These are phyloP conservation scores for Heliconius himera DNA, from an alignment of 1,140 invertebrate species.

Conservation along the genomic window DNA sequence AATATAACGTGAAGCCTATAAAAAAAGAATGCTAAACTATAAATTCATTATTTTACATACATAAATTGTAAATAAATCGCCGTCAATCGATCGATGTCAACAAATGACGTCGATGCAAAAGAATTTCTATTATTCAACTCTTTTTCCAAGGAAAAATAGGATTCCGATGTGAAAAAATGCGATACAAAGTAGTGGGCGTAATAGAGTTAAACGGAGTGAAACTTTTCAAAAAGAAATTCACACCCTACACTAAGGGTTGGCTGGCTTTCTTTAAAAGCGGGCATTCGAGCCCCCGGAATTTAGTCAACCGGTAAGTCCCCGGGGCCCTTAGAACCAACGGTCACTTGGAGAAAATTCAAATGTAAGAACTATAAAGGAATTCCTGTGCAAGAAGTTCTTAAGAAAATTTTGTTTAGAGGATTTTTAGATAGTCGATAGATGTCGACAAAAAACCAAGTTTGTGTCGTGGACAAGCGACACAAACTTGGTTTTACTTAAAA, in stretches of 20 bases:
- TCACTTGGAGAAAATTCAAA: constrained; percentile 65
- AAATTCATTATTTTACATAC: background rate
- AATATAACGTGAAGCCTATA: too few relatives aligned
- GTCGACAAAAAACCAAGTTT: too few relatives aligned
- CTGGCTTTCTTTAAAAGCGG: constrained; percentile 75
- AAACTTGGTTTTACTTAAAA: too few relatives aligned
- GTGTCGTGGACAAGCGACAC: too few relatives aligned
- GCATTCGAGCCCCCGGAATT: constrained; percentile 70
- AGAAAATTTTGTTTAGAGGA: background rate
- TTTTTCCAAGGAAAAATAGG: constrained; percentile 23
- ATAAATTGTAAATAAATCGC: constrained; percentile 31
- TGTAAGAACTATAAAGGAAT: constrained; percentile 50
- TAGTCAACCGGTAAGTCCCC: constrained; percentile 70
- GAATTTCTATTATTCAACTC: constrained; percentile 19
- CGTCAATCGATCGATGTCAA: constrained; percentile 5
- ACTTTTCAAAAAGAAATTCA: constrained; percentile 70
- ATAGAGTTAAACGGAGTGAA: constrained; percentile 51
- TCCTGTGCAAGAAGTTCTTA: constrained; percentile 26
- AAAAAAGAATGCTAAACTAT: background rate
- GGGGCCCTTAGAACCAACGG: constrained; percentile 56
- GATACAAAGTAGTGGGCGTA: constrained; percentile 40
- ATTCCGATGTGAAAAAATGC: constrained; percentile 38
- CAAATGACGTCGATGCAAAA: constrained; percentile 15
- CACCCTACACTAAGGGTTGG: constrained; percentile 68
- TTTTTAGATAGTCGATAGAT: background rate